phyloP scores from a whole-genome alignment of 2,113 vertebrate genomes.

The Addax nasomaculatus region DNA sequence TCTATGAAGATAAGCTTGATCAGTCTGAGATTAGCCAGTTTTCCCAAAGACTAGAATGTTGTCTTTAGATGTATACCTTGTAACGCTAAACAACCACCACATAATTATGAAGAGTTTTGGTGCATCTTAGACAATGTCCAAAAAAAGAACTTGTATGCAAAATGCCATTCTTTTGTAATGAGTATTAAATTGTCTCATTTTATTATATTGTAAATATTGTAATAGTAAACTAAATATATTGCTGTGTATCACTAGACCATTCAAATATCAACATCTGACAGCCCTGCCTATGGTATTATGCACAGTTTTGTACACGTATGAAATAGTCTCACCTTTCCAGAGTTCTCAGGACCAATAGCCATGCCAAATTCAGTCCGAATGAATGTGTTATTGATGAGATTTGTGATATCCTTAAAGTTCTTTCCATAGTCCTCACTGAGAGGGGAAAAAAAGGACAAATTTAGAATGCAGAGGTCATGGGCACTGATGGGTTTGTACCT shows the following conservation, averaged over 20 bases:
- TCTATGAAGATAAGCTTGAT: neutral
- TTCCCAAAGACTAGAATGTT: neutral
- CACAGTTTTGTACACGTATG: neutral
- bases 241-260: neutral
- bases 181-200: neutral
- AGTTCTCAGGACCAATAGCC: conserved; percentile 90
- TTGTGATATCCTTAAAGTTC: conserved; percentile 89
- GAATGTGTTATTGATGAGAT: conserved; percentile 92
- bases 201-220: neutral
- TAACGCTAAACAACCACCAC: neutral
- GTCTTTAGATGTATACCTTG: neutral
- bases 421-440: conserved; percentile 93
- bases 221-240: neutral
- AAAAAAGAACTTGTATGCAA: neutral
- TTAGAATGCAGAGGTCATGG: neutral
- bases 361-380: conserved; percentile 93
- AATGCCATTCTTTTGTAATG: neutral
- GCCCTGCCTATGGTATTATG: neutral
- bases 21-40: neutral
- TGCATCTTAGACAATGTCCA: neutral
- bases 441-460: neutral
- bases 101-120: neutral
- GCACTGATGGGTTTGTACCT: neutral
- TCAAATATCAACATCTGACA: neutral
- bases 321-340: conserved; percentile 86